These are phyloP conservation scores for Microctenopoma lineatum DNA, from an alignment of 2,797 vertebrate genomes.

Conservation along the genomic window DNA sequence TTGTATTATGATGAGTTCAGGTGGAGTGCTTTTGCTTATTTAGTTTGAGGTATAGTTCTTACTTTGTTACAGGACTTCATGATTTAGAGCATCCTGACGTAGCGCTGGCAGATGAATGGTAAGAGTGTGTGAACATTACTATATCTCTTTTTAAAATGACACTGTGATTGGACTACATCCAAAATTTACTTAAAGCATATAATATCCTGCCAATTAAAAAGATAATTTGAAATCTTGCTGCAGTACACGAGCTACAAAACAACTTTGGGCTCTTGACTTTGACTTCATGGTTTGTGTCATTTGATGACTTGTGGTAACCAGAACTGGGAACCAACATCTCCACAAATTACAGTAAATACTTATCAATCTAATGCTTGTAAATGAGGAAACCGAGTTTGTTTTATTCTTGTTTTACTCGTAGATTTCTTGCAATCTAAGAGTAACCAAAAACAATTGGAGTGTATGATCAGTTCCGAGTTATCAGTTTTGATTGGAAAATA, in stretches of 20 bases:
- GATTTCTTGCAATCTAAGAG: neutral
- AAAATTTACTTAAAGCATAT: neutral
- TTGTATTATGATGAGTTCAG: slow-evolving; percentile 64
- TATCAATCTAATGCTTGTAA: slow-evolving; percentile 47
- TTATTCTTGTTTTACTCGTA: slow-evolving; percentile 12
- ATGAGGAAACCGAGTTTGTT: slow-evolving; percentile 34
- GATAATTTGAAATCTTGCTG: slow-evolving; percentile 14
- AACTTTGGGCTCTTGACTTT: slow-evolving; percentile 33
- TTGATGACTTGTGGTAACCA: slow-evolving; percentile 56
- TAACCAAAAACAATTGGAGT: slow-evolving; percentile 4
- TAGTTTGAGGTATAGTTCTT: slow-evolving; percentile 42
- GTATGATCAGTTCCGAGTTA: neutral
- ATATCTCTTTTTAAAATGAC: neutral
- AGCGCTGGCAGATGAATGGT: slow-evolving; percentile 96
- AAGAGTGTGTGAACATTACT: slow-evolving; percentile 62
- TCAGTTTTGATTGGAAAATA: neutral
- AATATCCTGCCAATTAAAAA: slow-evolving; percentile 8
- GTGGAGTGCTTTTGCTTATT: slow-evolving; percentile 44
- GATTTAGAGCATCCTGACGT: slow-evolving; percentile 98
- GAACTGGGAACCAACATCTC: slow-evolving; percentile 42
- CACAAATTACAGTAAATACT: slow-evolving; percentile 55
- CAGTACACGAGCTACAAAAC: slow-evolving; percentile 27
- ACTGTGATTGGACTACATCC: slow-evolving; percentile 11
- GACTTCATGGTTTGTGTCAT: slow-evolving; percentile 59
- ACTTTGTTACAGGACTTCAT: slow-evolving; percentile 89